These are phyloP conservation scores for Argyrosomus regius DNA, from an alignment of 2,797 vertebrate species.

Conservation along the genomic window DNA sequence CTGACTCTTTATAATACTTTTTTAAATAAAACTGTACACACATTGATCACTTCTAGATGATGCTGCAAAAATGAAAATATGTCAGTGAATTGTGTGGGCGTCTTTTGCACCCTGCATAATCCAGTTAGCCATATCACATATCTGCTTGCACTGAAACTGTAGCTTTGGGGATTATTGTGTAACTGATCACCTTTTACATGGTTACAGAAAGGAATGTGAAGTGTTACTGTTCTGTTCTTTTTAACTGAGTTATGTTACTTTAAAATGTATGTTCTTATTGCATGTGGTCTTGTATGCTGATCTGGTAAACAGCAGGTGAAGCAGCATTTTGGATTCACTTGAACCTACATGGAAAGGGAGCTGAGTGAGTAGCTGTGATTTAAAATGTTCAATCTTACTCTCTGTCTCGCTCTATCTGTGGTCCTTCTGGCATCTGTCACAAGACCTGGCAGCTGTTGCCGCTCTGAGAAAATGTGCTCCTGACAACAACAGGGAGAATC, in stretches of 20 bases:
- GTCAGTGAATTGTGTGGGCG: neutral
- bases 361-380: constrained; percentile 39
- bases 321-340: constrained; percentile 20
- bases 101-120: constrained; percentile 11
- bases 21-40: neutral
- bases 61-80: neutral
- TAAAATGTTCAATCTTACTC: constrained; percentile 38
- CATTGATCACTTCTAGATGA: neutral
- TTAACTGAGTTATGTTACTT: neutral
- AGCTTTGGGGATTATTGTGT: constrained; percentile 61
- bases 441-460: constrained; percentile 85
- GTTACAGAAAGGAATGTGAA: constrained; percentile 49
- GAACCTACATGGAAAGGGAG: constrained; percentile 21
- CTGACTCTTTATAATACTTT: too few relatives aligned
- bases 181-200: constrained; percentile 58
- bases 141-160: constrained; percentile 43
- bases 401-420: constrained; percentile 33
- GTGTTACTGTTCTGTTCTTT: constrained; percentile 21
- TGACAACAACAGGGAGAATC: constrained; percentile 76
- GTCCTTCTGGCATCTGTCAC: constrained; percentile 83
- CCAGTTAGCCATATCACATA: constrained; percentile 21
- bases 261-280: neutral
- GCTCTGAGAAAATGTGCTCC: constrained; percentile 79
- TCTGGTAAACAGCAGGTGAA: constrained; percentile 44
- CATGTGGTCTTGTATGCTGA: neutral